A percentile compares a stretch with the other conserved stretches of the same genome.
phyloP scores from a whole-genome alignment of 2,888 invertebrate genomes.

The Drosophila tripunctata region DNA sequence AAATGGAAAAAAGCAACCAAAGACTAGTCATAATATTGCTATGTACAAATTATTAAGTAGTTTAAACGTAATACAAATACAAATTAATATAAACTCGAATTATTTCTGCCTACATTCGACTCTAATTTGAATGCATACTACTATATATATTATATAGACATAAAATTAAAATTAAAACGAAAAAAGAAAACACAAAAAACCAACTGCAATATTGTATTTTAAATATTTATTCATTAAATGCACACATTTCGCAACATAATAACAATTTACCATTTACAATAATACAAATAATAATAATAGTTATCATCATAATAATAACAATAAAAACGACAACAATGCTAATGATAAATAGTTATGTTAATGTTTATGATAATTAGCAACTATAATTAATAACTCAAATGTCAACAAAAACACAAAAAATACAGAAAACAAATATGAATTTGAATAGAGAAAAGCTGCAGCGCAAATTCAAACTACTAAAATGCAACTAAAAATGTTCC shows the following conservation, averaged over 20 bases:
- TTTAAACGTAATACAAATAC: conserved; percentile 16
- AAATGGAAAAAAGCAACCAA: no score
- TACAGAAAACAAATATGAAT: no score
- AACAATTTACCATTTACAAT: conserved; percentile 19
- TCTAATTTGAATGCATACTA: conserved; percentile 34
- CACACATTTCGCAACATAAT: conserved; percentile 50
- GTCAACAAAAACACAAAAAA: no score
- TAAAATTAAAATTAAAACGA: conserved; percentile 10
- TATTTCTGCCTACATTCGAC: conserved; percentile 11
- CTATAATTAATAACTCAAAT: conserved; percentile 61
- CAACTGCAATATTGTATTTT: conserved; percentile 78
- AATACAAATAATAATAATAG: conserved; percentile 57
- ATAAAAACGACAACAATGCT: conserved; percentile 23
- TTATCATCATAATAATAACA: conserved; percentile 44
- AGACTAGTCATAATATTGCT: conserved; percentile 81
- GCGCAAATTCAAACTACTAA: conserved; percentile 51
- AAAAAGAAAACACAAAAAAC: conserved; percentile 43
- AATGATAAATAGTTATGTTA: conserved; percentile 24
- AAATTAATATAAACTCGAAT: conserved; percentile 31
- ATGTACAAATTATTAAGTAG: conserved; percentile 68
- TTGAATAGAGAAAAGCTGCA: conserved; percentile 28
- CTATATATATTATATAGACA: not conserved
- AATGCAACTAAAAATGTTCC: conserved; percentile 76
- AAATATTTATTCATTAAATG: conserved; percentile 77
- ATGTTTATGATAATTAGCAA: conserved; percentile 65